Evolutionary conservation across 2,113 vertebrate species (phyloP), one percentile per base, ranked within the genome.

Genomic region (Thymallus thymallus): DNA sequence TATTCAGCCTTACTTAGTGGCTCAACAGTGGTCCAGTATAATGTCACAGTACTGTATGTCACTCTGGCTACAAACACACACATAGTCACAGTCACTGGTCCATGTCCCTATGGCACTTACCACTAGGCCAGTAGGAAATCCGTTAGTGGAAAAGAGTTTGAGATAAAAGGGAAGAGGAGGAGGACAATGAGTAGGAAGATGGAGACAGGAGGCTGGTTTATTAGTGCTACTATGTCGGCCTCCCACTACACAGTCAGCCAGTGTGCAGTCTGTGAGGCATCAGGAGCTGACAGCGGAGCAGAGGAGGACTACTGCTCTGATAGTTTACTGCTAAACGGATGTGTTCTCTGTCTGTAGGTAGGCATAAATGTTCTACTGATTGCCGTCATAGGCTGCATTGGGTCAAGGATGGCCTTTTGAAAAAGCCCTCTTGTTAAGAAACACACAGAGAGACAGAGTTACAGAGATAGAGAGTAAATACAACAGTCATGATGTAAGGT

Each of bases 351-450:
- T 88, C 85, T 83, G 83, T 83, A 69, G 80, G 76, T 74, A 74
- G 79, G 62, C 81, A 70, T 85, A 84, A 86, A 63, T 80, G 81
- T 77, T 64, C 75, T 82, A 5, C 14, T 51, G 79, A 81, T 66
- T 80, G 68, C 85, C 81, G 72, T 84, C 71, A 72, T 76, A 65
- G 82, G 79, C 77, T 72, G 71, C 48, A 51, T 18, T 14, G 79
- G 86, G 85, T 90, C 88, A 90, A 90, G 75, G 74, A 13, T 4
- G 48, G 12, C 63, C 48, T 82, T 73, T 24, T 6, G 67, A 30
- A 32, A 66, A 66, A 80, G 78, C 82, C 80, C 24, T 20, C 56
- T 7, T 22, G 7, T 20, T 12, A 26, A 62, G 60, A 26, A 20
- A 62, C 61, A 29, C 58, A 61, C 24, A 29, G 14, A 18, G 14